Evolutionary conservation across 2,797 vertebrate genomes (phyloP), one percentile per base, ranked within the genome.

Genomic region (Coregonus sp.): DNA sequence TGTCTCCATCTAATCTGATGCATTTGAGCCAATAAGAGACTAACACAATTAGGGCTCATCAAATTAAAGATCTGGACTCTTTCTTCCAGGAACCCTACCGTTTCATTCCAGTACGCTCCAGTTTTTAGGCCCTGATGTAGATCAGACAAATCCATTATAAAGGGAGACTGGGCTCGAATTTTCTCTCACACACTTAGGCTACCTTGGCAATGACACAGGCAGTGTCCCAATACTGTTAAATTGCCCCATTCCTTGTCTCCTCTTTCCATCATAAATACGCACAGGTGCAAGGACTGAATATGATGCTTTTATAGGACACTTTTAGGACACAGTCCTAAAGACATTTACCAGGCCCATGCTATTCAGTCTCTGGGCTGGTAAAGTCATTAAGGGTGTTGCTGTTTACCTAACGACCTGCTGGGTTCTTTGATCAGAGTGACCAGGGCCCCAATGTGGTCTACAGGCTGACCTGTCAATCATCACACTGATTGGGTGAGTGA

Each of bases 321-420:
- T 61, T 61, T 61, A 25, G 56, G 56, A 61, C 56, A n/a, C n/a
- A 7, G 25, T 9, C 6, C 20, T 61, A 6, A n/a, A 61, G 40
- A 47, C 40, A 37, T 16, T 6, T 15, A 2, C 54, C 7, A 61
- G n/a, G 20, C 7, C n/a, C 20, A 61, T 61, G n/a, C n/a, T 59
- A 59, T 59, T 61, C 20, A 61, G 59, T 25, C 6, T 6, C n/a
- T 61, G n/a, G 59, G 16, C 56, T 75, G 78, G 73, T 59, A n/a
- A 70, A 73, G 31, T 74, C 35, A 18, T 75, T 75, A 82, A 31
- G 68, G 14, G 25, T 31, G n/a, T 18, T 47, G 25, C 29, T 80
- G 52, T 77, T 82, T 79, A 72, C 70, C 82, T 35, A 68, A 54
- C 73, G 73, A 77, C 78, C 65, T 66, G 50, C 20, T 61, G 6